Evolutionary conservation across 2,113 vertebrate species (phyloP).

Genomic region (Pollachius pollachius): DNA sequence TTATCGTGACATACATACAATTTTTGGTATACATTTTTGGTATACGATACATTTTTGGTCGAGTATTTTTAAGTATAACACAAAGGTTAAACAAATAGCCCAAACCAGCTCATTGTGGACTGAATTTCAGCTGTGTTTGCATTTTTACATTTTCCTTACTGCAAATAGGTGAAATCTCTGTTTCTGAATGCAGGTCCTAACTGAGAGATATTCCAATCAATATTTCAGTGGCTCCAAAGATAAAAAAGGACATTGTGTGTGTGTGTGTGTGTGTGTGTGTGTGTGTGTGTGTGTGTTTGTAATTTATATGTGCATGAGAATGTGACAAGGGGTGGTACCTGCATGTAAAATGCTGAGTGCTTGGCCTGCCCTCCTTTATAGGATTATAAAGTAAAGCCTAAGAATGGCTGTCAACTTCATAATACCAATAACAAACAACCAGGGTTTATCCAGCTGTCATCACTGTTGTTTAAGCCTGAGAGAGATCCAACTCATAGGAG

Average conservation of each 20-base stretch:
- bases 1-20: slow-evolving; percentile 39
- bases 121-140: slow-evolving; percentile 15
- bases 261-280: slow-evolving; percentile 34
- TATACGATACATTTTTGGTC: too few relatives aligned
- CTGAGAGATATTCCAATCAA: slow-evolving; percentile 55
- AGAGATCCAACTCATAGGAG: slow-evolving; percentile 56
- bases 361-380: slow-evolving; percentile 3
- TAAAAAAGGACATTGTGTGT: slow-evolving; percentile 61
- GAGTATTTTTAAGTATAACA: too few relatives aligned
- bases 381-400: slow-evolving; percentile 21
- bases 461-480: slow-evolving; percentile 59
- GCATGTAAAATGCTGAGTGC: too few relatives aligned
- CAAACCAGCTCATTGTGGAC: slow-evolving; percentile 52
- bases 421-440: slow-evolving; percentile 83
- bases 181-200: slow-evolving; percentile 48
- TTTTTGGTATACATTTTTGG: too few relatives aligned
- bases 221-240: slow-evolving; percentile 61
- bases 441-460: slow-evolving; percentile 82
- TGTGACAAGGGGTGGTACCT: too few relatives aligned
- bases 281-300: too few relatives aligned
- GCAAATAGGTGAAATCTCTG: slow-evolving; percentile 11
- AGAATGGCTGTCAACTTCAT: slow-evolving; percentile 61
- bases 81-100: slow-evolving; percentile 40
- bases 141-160: background rate
- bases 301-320: too few relatives aligned